Evolutionary conservation across 2,797 vertebrate species (phyloP).

Genomic region (Sus cebifrons): DNA sequence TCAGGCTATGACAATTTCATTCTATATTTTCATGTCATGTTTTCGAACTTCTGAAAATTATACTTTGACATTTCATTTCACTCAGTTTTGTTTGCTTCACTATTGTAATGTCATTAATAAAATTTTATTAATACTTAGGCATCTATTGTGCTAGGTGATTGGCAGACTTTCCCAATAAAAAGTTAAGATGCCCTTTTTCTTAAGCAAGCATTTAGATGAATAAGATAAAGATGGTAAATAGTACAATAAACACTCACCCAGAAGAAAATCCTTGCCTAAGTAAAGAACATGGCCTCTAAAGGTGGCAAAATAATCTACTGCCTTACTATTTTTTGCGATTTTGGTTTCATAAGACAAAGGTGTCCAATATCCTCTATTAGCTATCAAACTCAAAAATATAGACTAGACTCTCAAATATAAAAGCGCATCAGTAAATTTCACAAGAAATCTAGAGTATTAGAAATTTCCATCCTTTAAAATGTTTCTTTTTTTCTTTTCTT

Average conservation of each 20-base stretch:
- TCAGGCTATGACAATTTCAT: neutral
- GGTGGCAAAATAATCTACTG: neutral
- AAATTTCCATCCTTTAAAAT: constrained; percentile 26
- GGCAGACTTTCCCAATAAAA: neutral
- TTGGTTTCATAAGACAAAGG: constrained; percentile 20
- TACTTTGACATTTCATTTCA: constrained; percentile 10
- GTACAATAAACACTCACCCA: neutral
- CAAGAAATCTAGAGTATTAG: neutral
- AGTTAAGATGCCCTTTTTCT: neutral
- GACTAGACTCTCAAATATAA: constrained; percentile 24
- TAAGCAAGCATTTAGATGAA: neutral
- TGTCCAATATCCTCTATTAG: neutral
- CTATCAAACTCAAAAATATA: constrained; percentile 15
- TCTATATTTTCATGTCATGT: neutral
- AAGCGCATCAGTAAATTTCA: neutral
- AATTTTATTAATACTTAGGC: neutral
- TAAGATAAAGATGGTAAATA: neutral
- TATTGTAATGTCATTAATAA: neutral
- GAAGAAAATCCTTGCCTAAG: neutral
- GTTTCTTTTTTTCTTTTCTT: neutral
- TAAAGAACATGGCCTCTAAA: neutral
- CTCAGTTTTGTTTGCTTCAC: neutral
- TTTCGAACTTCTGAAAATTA: constrained; percentile 32
- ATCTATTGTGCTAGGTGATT: neutral
- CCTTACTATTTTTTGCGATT: neutral